Evolutionary conservation across 2,113 vertebrate species (phyloP).

Genomic region (Lepisosteus osseus): DNA sequence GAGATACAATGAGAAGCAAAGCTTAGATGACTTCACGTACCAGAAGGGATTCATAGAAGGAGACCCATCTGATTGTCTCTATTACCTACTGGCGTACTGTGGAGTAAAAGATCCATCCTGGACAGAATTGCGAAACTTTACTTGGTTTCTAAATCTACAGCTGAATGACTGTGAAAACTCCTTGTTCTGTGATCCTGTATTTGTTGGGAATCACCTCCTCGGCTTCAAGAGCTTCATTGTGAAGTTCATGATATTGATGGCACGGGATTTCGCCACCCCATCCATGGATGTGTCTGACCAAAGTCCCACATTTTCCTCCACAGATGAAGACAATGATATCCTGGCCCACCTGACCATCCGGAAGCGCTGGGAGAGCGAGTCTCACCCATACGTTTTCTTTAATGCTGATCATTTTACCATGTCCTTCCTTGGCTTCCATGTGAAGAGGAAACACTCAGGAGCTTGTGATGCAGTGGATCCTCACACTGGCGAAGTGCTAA

Average conservation of each 20-base stretch:
- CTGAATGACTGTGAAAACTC: slow-evolving; percentile 67
- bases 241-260: slow-evolving; percentile 74
- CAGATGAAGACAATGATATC: slow-evolving; percentile 19
- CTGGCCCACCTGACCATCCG: slow-evolving; percentile 49
- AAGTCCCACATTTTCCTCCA: slow-evolving; percentile 35
- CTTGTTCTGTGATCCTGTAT: slow-evolving; percentile 59
- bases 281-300: slow-evolving; percentile 64
- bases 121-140: slow-evolving; percentile 72
- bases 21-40: slow-evolving; percentile 59
- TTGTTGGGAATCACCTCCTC: slow-evolving; percentile 44
- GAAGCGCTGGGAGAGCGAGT: slow-evolving; percentile 66
- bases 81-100: slow-evolving; percentile 54
- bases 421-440: slow-evolving; percentile 72
- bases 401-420: slow-evolving; percentile 64
- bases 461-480: slow-evolving; percentile 51
- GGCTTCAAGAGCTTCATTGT: slow-evolving; percentile 72
- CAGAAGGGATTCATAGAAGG: slow-evolving; percentile 31
- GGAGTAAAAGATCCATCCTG: slow-evolving; percentile 65
- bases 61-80: slow-evolving; percentile 55
- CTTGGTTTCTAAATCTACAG: slow-evolving; percentile 69
- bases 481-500: slow-evolving; percentile 46
- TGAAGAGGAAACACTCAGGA: slow-evolving; percentile 23
- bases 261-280: slow-evolving; percentile 67
- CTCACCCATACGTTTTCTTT: slow-evolving; percentile 73
- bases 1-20: slow-evolving; percentile 33